Base-by-base conservation (phyloP, 2,113 vertebrate genomes). In the Pomatostomus ruficeps region DNA sequence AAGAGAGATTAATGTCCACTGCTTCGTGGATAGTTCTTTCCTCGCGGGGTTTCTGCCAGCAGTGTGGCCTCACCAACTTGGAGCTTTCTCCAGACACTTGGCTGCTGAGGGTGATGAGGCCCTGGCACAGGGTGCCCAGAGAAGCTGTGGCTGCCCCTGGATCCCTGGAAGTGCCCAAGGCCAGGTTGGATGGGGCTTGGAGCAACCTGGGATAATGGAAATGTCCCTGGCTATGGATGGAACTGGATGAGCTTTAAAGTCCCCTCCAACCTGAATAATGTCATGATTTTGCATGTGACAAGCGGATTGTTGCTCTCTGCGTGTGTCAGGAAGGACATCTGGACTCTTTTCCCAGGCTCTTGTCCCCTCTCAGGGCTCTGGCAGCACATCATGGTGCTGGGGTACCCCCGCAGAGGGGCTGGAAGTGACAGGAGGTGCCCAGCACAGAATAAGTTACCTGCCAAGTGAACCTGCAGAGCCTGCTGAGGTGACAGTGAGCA, bases 161-260 rank as follows among this genome's bases (percentile, higher is more conserved):
- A 28, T 66, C 43, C 67, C 59, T 66, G 51, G 6, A 13, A 33
- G 23, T 65, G 67, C 38, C 26, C 76, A 65, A n/a, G 43, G 36
- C 43, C 51, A 20, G 51, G 4, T 0, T 72, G 35, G 42, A 55
- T 0, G 0, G 49, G 35, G 25, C 35, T 65, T 49, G 23, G 59
- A 51, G 59, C 23, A 51, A 0, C 4, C 23, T 29, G 43, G 43
- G 43, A 2, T 10, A 16, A 13, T 33, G 31, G 49, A 11, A 48
- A n/a, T 43, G 26, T 51, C 62, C 52, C 18, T 76, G 45, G 18
- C 26, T 1, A 0, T 14, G 36, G 16, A 11, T 36, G 26, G 38
- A 25, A 36, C 22, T 17, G 21, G 31, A 26, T 66, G 13, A 31
- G 14, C 21, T 77, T 68, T 59, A 51, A 67, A 26, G 7, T 67